phyloP scores from a whole-genome alignment of 1,140 invertebrate genomes.

The Harpegnathos saltator region DNA sequence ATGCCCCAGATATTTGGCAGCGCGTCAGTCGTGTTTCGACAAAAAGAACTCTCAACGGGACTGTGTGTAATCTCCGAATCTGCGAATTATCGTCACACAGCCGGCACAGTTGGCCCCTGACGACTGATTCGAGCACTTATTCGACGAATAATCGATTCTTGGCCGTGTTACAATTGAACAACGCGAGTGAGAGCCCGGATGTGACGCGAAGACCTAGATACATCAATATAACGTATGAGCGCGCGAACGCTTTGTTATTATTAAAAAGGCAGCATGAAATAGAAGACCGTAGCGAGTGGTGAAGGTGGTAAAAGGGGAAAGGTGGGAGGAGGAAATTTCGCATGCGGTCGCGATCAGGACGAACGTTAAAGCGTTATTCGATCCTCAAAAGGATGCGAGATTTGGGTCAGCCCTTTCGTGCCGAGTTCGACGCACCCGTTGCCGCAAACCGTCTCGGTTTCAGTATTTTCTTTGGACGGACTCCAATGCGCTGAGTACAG shows the following conservation, averaged over 20 bases:
- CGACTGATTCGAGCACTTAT: too few relatives aligned
- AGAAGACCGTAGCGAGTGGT: too few relatives aligned
- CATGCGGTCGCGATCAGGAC: not conserved
- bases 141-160: too few relatives aligned
- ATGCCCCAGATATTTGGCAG: not conserved
- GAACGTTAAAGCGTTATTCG: slow-evolving; percentile 37
- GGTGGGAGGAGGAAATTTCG: not conserved
- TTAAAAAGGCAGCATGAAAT: slow-evolving; percentile 25
- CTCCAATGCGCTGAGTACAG: slow-evolving; percentile 28
- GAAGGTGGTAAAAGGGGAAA: not conserved
- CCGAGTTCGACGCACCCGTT: slow-evolving; percentile 22
- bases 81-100: too few relatives aligned
- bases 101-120: too few relatives aligned
- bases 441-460: slow-evolving; percentile 40
- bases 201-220: not conserved
- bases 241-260: slow-evolving; percentile 55
- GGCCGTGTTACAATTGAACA: not conserved
- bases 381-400: slow-evolving; percentile 63
- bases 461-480: slow-evolving; percentile 43
- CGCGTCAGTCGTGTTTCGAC: not conserved
- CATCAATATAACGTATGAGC: slow-evolving; percentile 51
- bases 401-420: slow-evolving; percentile 64
- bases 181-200: not conserved
- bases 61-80: too few relatives aligned
- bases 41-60: not conserved